Percentiles rank a stretch among this genome's conserved stretches.
Evolutionary conservation across 1,140 invertebrate species (phyloP).

Genomic region (Penaeus chinensis): DNA sequence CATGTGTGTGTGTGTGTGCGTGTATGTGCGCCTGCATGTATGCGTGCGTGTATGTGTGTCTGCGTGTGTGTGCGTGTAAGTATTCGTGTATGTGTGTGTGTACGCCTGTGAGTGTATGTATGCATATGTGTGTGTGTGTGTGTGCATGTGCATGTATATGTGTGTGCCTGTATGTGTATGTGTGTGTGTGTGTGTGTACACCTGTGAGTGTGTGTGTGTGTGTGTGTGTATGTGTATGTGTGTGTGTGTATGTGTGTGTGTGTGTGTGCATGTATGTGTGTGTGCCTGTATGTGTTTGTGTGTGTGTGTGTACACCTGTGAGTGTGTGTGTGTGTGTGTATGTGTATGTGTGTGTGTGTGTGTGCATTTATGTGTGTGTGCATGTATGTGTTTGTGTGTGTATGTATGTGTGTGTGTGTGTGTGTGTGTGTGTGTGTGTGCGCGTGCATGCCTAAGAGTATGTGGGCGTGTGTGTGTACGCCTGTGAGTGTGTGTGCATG

Average conservation of each 20-base stretch:
- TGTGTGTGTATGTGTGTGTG: slow-evolving; percentile 9
- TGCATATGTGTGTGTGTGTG: slow-evolving; percentile 4
- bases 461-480: no score
- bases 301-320: slow-evolving; percentile 1
- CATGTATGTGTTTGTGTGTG: no score
- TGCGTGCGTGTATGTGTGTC: no score
- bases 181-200: slow-evolving; percentile 9
- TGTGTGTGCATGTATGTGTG: slow-evolving; percentile 9
- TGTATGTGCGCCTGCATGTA: no score
- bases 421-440: slow-evolving; percentile 8
- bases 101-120: no score
- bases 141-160: slow-evolving; percentile 4
- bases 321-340: slow-evolving; percentile 3
- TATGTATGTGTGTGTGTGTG: no score
- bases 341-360: no score
- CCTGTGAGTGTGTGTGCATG: no score
- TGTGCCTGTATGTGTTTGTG: no score
- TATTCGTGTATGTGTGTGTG: slow-evolving; percentile 4
- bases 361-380: no score
- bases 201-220: slow-evolving; percentile 1
- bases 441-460: not conserved
- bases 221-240: slow-evolving; percentile 9
- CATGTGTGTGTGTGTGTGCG: slow-evolving; percentile 9
- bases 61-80: slow-evolving; percentile 2
- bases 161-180: slow-evolving; percentile 4